Base-by-base conservation (phyloP, 2,797 vertebrate species). In the Tapera naevia region DNA sequence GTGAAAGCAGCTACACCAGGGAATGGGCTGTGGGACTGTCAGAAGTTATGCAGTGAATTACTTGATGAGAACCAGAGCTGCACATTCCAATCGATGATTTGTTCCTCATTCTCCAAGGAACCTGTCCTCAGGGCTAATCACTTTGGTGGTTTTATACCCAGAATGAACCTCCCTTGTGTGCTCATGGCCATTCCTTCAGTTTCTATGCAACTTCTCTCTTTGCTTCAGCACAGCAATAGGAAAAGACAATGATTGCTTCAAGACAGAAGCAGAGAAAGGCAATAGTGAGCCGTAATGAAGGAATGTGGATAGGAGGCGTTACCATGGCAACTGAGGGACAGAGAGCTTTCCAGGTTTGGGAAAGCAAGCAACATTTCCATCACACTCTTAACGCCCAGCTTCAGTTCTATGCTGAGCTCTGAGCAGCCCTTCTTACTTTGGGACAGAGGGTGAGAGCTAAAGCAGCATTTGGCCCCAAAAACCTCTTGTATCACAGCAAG, bases 271-370 rank as follows among this genome's bases (percentile, higher is more conserved):
- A 41, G 57, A 94, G 65, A 35, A 88, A 95, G 84, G 88, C 86
- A 91, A 89, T 33, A 83, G 82, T 7, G 25, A 95, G 91, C 88
- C 69, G 67, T 33, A 93, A 94, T 92, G 70, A 76, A 91, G 90
- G 87, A 45, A 66, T 54, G 81, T 73, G 61, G 91, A 75, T 69
- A 35, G 80, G 82, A 97, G 86, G 25, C 22, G 96, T 97, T 97
- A 46, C 97, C 93, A 96, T 93, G 92, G 86, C 95, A 96, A 97
- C 95, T 3, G 45, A 14, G 74, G 87, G 90, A 91, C 70, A 79
- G 56, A 84, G 89, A 86, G 23, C 97, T 96, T 96, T 88, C 93
- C 73, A 84, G 94, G 32, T 67, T 76, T 86, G 88, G 82, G 84
- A 90, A 43, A 78, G 85, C 65, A 74, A 58, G 91, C 27, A 22